Evolutionary conservation across 2,888 invertebrate species (phyloP).

Genomic region (Coleophora deauratella): DNA sequence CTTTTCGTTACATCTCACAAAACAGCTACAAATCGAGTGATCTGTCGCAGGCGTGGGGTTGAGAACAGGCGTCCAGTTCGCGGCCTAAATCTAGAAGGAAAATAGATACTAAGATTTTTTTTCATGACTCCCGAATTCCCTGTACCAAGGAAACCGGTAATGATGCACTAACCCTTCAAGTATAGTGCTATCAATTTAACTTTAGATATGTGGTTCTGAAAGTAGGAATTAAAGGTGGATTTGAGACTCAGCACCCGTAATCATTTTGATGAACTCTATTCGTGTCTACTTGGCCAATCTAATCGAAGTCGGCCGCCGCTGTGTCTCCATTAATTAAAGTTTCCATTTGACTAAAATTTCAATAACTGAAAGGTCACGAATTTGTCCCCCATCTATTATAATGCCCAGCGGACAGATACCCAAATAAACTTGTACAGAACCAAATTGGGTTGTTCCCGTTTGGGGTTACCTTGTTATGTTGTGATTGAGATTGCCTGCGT

Average conservation of each 20-base stretch:
- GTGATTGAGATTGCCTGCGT: slow-evolving; percentile 54
- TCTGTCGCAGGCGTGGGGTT: too few relatives aligned
- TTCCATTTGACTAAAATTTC: slow-evolving; percentile 44
- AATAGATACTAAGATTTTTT: too few relatives aligned
- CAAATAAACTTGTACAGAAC: slow-evolving; percentile 65
- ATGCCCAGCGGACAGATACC: slow-evolving; percentile 57
- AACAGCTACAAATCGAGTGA: too few relatives aligned
- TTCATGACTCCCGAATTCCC: too few relatives aligned
- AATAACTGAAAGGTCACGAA: slow-evolving; percentile 49
- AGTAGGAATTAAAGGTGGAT: background rate
- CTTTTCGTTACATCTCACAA: too few relatives aligned
- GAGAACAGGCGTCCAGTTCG: too few relatives aligned
- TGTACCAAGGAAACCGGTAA: too few relatives aligned
- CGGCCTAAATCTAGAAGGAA: too few relatives aligned
- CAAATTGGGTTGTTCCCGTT: slow-evolving; percentile 63
- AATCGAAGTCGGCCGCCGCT: background rate
- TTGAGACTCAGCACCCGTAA: background rate
- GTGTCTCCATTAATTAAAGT: slow-evolving; percentile 31
- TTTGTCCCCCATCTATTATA: slow-evolving; percentile 59
- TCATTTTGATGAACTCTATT: background rate
- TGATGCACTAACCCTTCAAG: too few relatives aligned
- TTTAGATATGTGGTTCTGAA: too few relatives aligned
- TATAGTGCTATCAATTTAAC: too few relatives aligned
- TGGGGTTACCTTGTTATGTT: slow-evolving; percentile 48
- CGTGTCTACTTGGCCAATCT: background rate